A percentile compares a stretch with the other conserved stretches of the same genome.
These are phyloP conservation scores for Piscicola geometra DNA, from an alignment of 2,888 invertebrate genomes.

Conservation along the genomic window DNA sequence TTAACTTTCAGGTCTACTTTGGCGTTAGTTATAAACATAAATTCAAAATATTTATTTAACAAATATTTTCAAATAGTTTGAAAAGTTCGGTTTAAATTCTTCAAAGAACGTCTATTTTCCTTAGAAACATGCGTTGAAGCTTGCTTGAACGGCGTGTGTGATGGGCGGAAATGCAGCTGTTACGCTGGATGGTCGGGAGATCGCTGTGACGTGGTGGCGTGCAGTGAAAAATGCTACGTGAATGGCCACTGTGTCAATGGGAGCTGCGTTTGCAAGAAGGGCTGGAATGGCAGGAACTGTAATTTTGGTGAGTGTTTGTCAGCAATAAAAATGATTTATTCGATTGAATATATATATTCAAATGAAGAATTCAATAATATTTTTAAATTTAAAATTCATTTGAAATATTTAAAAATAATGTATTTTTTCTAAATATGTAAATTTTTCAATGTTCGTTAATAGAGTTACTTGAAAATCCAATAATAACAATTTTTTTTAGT, in stretches of 20 bases:
- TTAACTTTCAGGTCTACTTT: neutral
- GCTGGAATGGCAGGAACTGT: slow-evolving; percentile 98
- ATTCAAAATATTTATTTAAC: neutral
- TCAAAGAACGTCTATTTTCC: neutral
- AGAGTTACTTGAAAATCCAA: too few species aligned
- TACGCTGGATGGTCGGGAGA: slow-evolving; percentile 89
- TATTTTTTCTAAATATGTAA: neutral
- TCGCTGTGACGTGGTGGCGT: slow-evolving; percentile 80
- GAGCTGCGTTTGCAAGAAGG: slow-evolving; percentile 89
- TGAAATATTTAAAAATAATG: too few species aligned
- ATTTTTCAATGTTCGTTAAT: neutral
- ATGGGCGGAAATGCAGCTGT: slow-evolving; percentile 84
- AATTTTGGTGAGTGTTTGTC: slow-evolving; percentile 86
- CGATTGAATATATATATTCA: too few species aligned
- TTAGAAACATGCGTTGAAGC: slow-evolving; percentile 86
- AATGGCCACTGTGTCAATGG: slow-evolving; percentile 98
- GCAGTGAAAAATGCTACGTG: slow-evolving; percentile 77
- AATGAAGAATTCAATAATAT: too few species aligned
- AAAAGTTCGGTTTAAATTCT: neutral
- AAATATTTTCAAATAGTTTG: neutral
- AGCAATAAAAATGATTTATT: too few species aligned
- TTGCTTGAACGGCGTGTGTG: slow-evolving; percentile 88
- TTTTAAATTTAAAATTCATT: too few species aligned
- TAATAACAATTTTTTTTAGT: too few species aligned
- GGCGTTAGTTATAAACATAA: neutral